Conservation (phyloP, 1,140 invertebrate species). For the Trachelipus rathkii region DNA sequence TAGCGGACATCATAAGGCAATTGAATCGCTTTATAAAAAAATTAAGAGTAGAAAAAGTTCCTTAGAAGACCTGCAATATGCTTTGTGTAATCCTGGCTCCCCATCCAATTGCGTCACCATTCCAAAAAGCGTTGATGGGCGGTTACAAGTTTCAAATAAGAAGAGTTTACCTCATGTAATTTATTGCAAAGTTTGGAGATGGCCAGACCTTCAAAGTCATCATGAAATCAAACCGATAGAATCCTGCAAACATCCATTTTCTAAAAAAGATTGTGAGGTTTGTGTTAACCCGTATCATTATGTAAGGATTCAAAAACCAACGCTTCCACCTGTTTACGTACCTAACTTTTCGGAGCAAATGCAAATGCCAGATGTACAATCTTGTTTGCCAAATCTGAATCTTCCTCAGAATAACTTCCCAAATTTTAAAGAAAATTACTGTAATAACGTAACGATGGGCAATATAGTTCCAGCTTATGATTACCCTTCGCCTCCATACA, state of each 20-base stretch:
- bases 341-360: background rate
- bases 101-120: constrained; percentile 92
- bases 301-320: constrained; percentile 45
- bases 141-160: constrained; percentile 67
- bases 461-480: no score
- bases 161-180: constrained; percentile 93
- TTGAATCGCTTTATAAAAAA: constrained; percentile 93
- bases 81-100: constrained; percentile 82
- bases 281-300: constrained; percentile 97
- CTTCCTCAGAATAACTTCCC: no score
- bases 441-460: no score
- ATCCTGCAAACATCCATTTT: constrained; percentile 84
- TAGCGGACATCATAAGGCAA: constrained; percentile 93
- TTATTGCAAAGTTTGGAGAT: constrained; percentile 91
- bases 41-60: constrained; percentile 91
- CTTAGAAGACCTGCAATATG: constrained; percentile 88
- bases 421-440: background rate
- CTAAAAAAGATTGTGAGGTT: constrained; percentile 82
- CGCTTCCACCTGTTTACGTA: background rate
- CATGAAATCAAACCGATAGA: constrained; percentile 88
- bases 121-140: constrained; percentile 66
- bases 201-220: constrained; percentile 91
- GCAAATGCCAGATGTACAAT: background rate
- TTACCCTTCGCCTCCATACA: background rate
- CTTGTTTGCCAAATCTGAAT: background rate